Percentiles rank a stretch among this genome's conserved stretches.
Conservation (phyloP, 2,888 invertebrate species). For the Eutolmus rufibarbis region DNA sequence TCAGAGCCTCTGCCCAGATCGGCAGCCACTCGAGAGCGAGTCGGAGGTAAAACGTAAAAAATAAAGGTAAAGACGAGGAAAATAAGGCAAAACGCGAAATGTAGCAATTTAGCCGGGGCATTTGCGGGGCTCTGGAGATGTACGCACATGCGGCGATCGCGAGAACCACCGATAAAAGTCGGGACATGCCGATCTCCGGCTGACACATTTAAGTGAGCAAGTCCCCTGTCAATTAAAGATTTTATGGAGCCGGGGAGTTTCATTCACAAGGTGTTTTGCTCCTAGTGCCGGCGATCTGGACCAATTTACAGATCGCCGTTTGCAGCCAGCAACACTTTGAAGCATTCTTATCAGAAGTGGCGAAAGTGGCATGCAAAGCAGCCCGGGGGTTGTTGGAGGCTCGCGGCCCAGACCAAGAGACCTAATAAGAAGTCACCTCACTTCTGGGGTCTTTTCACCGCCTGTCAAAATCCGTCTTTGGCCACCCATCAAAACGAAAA, state of each 20-base stretch:
- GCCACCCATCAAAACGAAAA: neutral
- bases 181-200: neutral
- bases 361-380: neutral
- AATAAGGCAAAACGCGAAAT: neutral
- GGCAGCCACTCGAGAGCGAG: neutral
- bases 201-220: constrained; percentile 23
- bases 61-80: neutral
- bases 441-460: neutral
- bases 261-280: constrained; percentile 10
- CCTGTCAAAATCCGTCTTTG: neutral
- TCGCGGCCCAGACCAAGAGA: neutral
- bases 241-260: constrained; percentile 30
- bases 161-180: constrained; percentile 20
- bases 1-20: neutral
- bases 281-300: neutral
- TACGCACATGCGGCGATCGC: constrained; percentile 4
- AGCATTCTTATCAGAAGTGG: neutral
- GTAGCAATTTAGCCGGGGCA: neutral
- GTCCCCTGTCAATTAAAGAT: constrained; percentile 36
- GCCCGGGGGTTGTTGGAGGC: neutral
- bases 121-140: neutral
- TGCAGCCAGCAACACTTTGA: neutral
- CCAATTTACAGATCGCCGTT: neutral
- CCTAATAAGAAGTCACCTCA: neutral
- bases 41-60: neutral